phyloP scores from a whole-genome alignment of 1,140 invertebrate genomes.

The Stenopsyche tienmushanensis region DNA sequence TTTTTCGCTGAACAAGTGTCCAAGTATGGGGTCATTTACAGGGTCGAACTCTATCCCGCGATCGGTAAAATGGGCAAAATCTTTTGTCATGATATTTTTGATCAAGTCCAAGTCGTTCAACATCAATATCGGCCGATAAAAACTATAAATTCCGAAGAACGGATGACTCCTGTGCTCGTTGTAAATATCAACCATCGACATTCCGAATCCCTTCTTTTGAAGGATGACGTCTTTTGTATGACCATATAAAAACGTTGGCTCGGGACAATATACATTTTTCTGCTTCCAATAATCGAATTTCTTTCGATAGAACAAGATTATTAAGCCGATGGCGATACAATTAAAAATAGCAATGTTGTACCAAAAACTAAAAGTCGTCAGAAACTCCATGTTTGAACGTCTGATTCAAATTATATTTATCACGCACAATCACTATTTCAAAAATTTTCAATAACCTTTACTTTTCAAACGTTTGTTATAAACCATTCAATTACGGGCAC shows the following conservation, averaged over 20 bases:
- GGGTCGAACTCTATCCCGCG: conserved; percentile 52
- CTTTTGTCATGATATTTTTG: conserved; percentile 60
- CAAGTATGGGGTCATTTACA: conserved; percentile 54
- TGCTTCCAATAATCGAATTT: conserved; percentile 17
- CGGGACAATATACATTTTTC: conserved; percentile 10
- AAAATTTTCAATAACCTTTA: too few species aligned
- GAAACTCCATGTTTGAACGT: too few species aligned
- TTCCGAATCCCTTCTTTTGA: conserved; percentile 34
- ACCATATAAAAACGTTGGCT: conserved; percentile 6
- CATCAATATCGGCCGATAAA: conserved; percentile 53
- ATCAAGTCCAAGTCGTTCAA: conserved; percentile 61
- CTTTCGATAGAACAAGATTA: too few species aligned
- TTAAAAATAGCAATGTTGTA: too few species aligned
- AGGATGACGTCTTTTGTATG: neutral
- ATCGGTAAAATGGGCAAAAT: conserved; percentile 58
- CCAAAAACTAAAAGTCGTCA: too few species aligned
- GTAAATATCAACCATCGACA: conserved; percentile 30
- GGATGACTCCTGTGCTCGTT: conserved; percentile 28
- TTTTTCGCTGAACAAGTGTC: conserved; percentile 51
- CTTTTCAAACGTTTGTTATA: too few species aligned
- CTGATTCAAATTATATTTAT: too few species aligned
- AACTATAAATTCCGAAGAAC: conserved; percentile 45
- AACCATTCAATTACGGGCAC: too few species aligned
- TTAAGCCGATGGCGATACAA: too few species aligned
- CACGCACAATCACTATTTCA: too few species aligned